Base-by-base conservation (phyloP, 30 jellyfish, hydroid and myxozoan species). In the Sanderia malayensis region DNA sequence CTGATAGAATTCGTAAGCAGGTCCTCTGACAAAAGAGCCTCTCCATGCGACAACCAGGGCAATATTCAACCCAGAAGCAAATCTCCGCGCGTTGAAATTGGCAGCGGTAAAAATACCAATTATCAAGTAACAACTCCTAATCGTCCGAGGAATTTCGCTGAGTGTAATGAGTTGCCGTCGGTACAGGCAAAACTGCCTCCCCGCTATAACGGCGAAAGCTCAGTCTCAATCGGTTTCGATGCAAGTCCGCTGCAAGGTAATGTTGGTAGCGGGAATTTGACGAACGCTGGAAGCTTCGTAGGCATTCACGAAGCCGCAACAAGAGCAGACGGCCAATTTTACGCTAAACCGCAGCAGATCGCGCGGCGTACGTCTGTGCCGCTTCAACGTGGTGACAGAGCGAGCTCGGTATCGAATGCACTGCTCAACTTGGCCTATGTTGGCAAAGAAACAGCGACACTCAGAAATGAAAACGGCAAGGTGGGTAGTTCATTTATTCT, bases 1-100 rank as follows among this genome's bases (percentile, higher is more conserved):
- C 57, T 78, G 23, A 46, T 65, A 2, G 47, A 31, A 15, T 78
- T 58, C 18, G 18, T 49, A 24, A 49, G 24, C 64, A 15, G 64
- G 24, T 19, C 64, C 27, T 2, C 63, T 44, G 30, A 1, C 4
- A 37, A 4, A 66, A 21, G 3, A 32, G 37, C 25, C 1, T 37
- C 52, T 4, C 52, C 52, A 13, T 13, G 52, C 52, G 52, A 13
- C 52, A 6, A 37, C 13, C 10, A 37, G 10, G 52, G 52, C 52
- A 13, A 37, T 37, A 6, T 4, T 37, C 52, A 37, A 37, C 52
- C 52, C 10, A 37, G 13, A 37, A 37, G 52, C 13, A 37, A 37
- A 37, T 6, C 13, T 4, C 52, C 52, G 52, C 52, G 52, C 13
- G 6, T 37, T 37, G 52, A 37, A 37, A 13, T 13, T 37, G 10